These are phyloP conservation scores for Heteromurus nitidus DNA, from an alignment of 2,888 invertebrate genomes.

Conservation along the genomic window DNA sequence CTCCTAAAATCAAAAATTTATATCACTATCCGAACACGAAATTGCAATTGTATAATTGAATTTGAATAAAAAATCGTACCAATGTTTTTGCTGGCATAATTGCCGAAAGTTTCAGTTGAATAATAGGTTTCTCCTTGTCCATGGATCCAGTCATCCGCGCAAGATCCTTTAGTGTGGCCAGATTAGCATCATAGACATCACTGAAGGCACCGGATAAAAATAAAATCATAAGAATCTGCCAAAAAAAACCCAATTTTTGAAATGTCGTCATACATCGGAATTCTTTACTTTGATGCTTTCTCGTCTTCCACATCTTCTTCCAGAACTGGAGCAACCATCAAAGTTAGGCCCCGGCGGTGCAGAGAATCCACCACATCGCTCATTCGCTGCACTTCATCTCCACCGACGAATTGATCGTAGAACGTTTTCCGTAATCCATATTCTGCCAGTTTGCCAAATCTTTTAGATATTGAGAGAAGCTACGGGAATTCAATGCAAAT, in stretches of 20 bases:
- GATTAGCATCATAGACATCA: conserved; percentile 74
- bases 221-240: not conserved
- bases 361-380: conserved; percentile 73
- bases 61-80: too few relatives aligned
- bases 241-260: not conserved
- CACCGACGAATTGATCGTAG: conserved; percentile 77
- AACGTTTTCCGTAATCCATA: conserved; percentile 75
- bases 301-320: conserved; percentile 75
- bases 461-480: conserved; percentile 69
- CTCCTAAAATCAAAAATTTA: conserved; percentile 33
- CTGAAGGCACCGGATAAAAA: conserved; percentile 52
- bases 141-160: conserved; percentile 72
- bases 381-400: conserved; percentile 75
- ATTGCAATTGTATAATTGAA: too few relatives aligned
- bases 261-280: not conserved
- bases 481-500: conserved; percentile 27
- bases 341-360: conserved; percentile 74
- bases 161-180: conserved; percentile 71
- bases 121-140: conserved; percentile 73
- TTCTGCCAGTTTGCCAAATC: conserved; percentile 74
- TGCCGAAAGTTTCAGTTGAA: conserved; percentile 75
- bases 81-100: conserved; percentile 75
- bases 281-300: conserved; percentile 65
- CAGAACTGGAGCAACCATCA: conserved; percentile 76
- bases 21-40: not conserved